These are phyloP conservation scores for Ficedula albicollis DNA, from an alignment of 2,797 vertebrate species.

Conservation along the genomic window DNA sequence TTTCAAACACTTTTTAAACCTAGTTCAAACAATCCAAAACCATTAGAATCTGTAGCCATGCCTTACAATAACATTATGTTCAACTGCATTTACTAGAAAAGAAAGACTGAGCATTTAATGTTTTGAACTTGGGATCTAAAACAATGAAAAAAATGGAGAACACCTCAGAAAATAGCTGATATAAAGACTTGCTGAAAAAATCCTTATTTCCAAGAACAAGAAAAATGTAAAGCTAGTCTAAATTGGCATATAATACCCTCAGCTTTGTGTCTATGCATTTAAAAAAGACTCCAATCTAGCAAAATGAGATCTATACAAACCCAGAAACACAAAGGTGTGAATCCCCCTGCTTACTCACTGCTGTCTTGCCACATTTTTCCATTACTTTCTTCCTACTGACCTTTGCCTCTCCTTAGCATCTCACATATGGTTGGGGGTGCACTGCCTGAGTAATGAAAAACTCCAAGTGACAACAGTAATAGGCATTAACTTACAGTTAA, in stretches of 20 bases:
- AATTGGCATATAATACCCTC: neutral
- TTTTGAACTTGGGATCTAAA: neutral
- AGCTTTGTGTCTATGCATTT: neutral
- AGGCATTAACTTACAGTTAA: neutral
- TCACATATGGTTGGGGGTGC: accelerated
- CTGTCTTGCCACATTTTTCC: neutral
- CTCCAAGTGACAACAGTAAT: neutral
- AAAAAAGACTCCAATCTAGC: neutral
- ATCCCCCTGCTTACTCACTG: neutral
- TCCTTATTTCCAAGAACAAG: neutral
- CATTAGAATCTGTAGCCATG: neutral
- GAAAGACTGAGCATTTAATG: neutral
- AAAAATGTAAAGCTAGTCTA: neutral
- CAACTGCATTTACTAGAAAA: neutral
- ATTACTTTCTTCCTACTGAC: neutral
- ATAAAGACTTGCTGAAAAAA: neutral
- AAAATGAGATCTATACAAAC: neutral
- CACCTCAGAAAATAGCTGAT: neutral
- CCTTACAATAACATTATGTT: neutral
- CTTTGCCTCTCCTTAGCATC: neutral
- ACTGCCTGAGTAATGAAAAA: neutral
- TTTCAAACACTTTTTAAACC: neutral
- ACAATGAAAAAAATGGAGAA: neutral
- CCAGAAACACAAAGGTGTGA: neutral
- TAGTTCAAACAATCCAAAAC: neutral